A percentile compares a stretch with the other conserved stretches of the same genome.
These are phyloP conservation scores for Zoanthus sansibaricus DNA, from an alignment of 92 coral and sea anemone species.

Conservation along the genomic window DNA sequence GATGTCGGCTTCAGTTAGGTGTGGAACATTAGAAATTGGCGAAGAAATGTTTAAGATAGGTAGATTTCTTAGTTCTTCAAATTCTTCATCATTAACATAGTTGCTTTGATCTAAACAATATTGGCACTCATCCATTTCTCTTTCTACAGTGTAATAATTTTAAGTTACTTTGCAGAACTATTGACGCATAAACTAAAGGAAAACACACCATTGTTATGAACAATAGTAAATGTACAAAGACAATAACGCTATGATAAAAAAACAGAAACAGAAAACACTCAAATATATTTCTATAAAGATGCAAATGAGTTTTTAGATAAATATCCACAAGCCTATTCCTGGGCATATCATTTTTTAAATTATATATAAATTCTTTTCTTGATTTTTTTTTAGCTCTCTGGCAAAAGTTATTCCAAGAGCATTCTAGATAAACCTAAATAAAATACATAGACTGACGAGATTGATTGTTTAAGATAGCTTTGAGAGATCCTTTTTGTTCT, in stretches of 20 bases:
- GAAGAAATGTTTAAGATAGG: too few species aligned
- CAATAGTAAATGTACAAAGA: too few species aligned
- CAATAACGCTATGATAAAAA: too few species aligned
- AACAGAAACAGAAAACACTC: too few species aligned
- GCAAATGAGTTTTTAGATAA: too few species aligned
- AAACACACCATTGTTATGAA: too few species aligned
- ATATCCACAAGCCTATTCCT: too few species aligned
- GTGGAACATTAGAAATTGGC: too few species aligned
- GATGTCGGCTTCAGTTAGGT: not conserved
- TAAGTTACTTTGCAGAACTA: not conserved
- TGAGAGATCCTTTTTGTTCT: constrained; percentile 22
- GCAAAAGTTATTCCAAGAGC: not conserved
- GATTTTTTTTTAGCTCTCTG: too few species aligned
- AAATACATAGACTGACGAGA: not conserved
- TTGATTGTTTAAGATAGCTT: not conserved
- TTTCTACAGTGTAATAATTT: not conserved
- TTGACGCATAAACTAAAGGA: not conserved
- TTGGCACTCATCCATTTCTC: not conserved
- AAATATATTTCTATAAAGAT: too few species aligned
- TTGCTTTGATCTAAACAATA: not conserved
- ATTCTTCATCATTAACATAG: not conserved
- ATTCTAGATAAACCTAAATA: not conserved
- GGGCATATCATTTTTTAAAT: too few species aligned
- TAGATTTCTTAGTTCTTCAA: not conserved
- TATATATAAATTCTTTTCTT: too few species aligned